Base-by-base conservation (phyloP, 2,888 invertebrate species). In the Dynastes tityus region DNA sequence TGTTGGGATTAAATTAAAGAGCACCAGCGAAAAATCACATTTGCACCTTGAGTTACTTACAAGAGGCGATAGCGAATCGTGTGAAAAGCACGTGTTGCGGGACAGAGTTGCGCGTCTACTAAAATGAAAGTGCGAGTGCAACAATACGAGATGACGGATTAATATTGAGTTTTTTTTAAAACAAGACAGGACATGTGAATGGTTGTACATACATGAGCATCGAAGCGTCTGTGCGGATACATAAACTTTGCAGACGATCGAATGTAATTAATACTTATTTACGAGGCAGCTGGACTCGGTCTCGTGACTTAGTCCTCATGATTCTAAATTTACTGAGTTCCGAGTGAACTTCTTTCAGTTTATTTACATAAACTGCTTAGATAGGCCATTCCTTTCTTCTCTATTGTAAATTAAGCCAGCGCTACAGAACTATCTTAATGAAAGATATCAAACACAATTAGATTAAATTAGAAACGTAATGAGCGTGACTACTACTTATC, bases 81-180 rank as follows among this genome's bases (percentile, higher is more conserved):
- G 45, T 37, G 67, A 73, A 71, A 70, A 80, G 78, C 81, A 81
- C 81, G 81, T 80, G 81, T 71, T 79, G 76, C 76, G 71, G 58
- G 64, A 80, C 80, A 80, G 73, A 78, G 81, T 80, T 81, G 79
- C 80, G 80, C 76, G 80, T 76, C 77, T 76, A 81, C 81, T 81
- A 79, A 80, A 76, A 78, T 75, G 78, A 78, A 78, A 78, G 78
- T 78, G 75, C 75, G 75, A 78, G 64, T 78, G 78, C 75, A 78
- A 78, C 74, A 75, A 78, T 78, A 65, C 55, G 68, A 78, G 78
- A 78, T 75, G 74, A 75, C 74, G 58, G 75, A 58, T 68, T 74
- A 73, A 74, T 74, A 74, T 61, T 63, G 73, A 45, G 63, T 61
- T 74, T 74, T 68, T 68, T 53, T 74, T 63, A 27, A 73, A 74